These are phyloP conservation scores for Chaetodon trifascialis DNA, from an alignment of 2,113 vertebrate species.

Conservation along the genomic window DNA sequence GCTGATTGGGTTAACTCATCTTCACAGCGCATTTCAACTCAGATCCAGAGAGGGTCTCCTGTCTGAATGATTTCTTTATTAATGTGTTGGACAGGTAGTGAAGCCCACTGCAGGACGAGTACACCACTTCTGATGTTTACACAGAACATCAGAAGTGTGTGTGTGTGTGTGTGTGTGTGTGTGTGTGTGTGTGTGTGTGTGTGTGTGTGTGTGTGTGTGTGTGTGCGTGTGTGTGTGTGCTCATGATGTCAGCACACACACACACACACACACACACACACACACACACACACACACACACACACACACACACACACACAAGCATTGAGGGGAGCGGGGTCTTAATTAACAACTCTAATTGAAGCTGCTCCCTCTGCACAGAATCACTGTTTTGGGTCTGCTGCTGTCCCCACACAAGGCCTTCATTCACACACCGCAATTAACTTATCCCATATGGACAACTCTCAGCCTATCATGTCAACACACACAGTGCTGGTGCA, in stretches of 20 bases:
- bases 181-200: too few relatives aligned
- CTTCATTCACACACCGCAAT: constrained; percentile 37
- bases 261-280: too few relatives aligned
- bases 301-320: too few relatives aligned
- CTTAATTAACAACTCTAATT: constrained; percentile 76
- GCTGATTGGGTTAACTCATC: constrained; percentile 35
- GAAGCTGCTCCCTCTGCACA: constrained; percentile 58
- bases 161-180: too few relatives aligned
- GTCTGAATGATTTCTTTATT: constrained; percentile 32
- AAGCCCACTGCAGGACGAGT: not conserved
- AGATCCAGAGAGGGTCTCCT: not conserved
- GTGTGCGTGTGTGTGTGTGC: too few relatives aligned
- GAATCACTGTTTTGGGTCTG: constrained; percentile 58
- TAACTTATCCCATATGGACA: constrained; percentile 9
- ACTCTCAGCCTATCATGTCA: constrained; percentile 27
- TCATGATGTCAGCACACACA: too few relatives aligned
- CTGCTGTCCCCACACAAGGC: constrained; percentile 57
- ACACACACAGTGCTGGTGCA: not conserved
- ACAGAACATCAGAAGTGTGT: constrained; percentile 48
- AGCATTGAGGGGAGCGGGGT: not conserved
- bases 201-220: not conserved
- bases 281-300: too few relatives aligned
- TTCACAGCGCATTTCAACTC: constrained; percentile 5
- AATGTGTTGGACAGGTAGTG: constrained; percentile 28
- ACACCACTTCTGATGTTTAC: constrained; percentile 59